Evolutionary conservation across 2,888 invertebrate genomes (phyloP), one percentile per base, ranked within the genome.

Genomic region (Rotaria macrura): DNA sequence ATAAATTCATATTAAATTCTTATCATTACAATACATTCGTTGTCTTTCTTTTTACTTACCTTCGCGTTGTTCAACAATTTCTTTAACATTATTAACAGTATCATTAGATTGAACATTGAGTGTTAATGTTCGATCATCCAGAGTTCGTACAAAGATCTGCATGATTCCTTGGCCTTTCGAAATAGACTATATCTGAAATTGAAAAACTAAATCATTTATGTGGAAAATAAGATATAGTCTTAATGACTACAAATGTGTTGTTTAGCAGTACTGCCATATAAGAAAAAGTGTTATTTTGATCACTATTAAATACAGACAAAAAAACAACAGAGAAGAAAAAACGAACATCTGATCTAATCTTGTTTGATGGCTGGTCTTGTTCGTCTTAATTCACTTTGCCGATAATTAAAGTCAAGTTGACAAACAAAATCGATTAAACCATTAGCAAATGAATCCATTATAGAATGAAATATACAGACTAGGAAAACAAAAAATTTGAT

Each of bases 61-160:
- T 79, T 79, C 79, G 14, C 79, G 79, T 79, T 79, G 79, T 79
- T 79, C 79, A 79, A 79, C 43, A 79, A 79, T 1, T 79, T 79
- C 79, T 43, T 79, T 79, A 43, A 79, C n/a, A 43, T 79, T 43
- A 79, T 79, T 43, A 10, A 79, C 20, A 7, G 79, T 79, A 43
- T 43, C 43, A n/a, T 79, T 43, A n/a, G 43, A n/a, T 79, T 79
- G 43, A 40, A 79, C 79, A 79, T 43, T 43, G 6, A 79, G 7
- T 43, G 79, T 40, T 34, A 79, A 79, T 79, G 79, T 79, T 43
- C 79, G 79, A 79, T 79, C 43, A 79, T 79, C 79, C 1, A 79
- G 79, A 20, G 79, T 79, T n/a, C 79, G 79, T n/a, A 79, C 43
- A n/a, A 79, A 79, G 43, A 79, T 79, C 43, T 79, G 79, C 79